Conservation (phyloP, 2,113 vertebrate genomes). For the Caranx melampygus region DNA sequence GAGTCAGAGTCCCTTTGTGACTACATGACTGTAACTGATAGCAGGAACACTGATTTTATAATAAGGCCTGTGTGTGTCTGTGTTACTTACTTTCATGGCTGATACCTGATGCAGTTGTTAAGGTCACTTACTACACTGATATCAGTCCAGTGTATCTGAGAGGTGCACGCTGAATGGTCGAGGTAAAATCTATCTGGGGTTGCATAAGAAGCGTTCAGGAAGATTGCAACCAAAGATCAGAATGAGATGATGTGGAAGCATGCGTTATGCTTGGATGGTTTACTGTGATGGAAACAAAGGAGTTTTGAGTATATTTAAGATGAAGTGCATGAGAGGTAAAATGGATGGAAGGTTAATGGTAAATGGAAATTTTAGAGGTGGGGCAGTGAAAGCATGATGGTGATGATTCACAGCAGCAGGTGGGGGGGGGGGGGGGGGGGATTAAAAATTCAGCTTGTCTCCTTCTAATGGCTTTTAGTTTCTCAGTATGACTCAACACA, state of each 20-base stretch:
- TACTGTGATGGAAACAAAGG: background rate
- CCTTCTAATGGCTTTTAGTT: background rate
- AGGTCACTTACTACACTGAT: too few relatives aligned
- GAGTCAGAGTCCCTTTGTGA: background rate
- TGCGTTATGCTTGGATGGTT: background rate
- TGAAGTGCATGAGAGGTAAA: background rate
- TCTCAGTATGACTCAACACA: conserved; percentile 12
- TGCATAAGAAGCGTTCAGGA: background rate
- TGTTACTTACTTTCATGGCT: too few relatives aligned
- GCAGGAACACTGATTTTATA: background rate
- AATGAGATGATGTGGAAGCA: background rate
- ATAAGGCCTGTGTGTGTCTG: too few relatives aligned
- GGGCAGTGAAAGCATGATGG: background rate
- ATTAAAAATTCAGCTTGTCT: background rate
- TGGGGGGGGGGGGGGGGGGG: background rate
- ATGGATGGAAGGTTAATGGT: background rate
- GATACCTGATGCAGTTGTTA: too few relatives aligned
- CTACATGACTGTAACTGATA: too few relatives aligned
- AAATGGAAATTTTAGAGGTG: background rate
- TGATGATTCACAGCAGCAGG: background rate
- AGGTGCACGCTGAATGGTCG: too few relatives aligned
- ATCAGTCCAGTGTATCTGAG: too few relatives aligned
- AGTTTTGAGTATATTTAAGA: background rate
- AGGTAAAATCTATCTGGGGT: too few relatives aligned
- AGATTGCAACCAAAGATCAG: background rate